These are phyloP conservation scores for Oryzias sinensis DNA, from an alignment of 2,797 vertebrate species.

Conservation along the genomic window DNA sequence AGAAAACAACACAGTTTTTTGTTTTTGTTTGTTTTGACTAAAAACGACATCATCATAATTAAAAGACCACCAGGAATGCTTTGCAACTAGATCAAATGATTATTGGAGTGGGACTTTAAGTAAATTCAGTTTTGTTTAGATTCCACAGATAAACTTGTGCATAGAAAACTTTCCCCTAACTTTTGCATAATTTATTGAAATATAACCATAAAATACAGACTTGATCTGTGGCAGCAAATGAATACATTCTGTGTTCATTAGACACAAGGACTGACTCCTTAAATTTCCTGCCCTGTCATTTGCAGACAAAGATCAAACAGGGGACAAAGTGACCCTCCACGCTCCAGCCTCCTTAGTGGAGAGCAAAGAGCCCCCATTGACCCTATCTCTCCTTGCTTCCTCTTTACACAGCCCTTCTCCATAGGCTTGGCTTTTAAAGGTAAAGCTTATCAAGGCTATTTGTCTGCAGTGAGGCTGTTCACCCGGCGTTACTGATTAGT, in stretches of 20 bases:
- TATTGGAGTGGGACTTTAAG: too few relatives aligned
- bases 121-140: too few relatives aligned
- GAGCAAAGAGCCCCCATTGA: constrained; percentile 51
- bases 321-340: constrained; percentile 78
- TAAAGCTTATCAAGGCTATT: constrained; percentile 65
- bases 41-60: too few relatives aligned
- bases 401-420: constrained; percentile 52
- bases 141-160: too few relatives aligned
- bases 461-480: constrained; percentile 66
- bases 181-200: too few relatives aligned
- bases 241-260: constrained; percentile 72
- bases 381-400: constrained; percentile 56
- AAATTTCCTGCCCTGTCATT: constrained; percentile 81
- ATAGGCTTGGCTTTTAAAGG: constrained; percentile 44
- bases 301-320: constrained; percentile 79
- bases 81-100: too few relatives aligned
- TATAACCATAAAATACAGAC: not conserved
- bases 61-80: too few relatives aligned
- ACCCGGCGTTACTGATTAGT: constrained; percentile 70
- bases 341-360: constrained; percentile 61
- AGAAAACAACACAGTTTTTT: too few relatives aligned
- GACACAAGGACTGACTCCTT: constrained; percentile 77
- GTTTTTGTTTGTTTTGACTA: too few relatives aligned
- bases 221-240: constrained; percentile 46
- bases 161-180: too few relatives aligned